Base-by-base conservation (phyloP, 2,797 vertebrate genomes). In the Parambassis ranga region DNA sequence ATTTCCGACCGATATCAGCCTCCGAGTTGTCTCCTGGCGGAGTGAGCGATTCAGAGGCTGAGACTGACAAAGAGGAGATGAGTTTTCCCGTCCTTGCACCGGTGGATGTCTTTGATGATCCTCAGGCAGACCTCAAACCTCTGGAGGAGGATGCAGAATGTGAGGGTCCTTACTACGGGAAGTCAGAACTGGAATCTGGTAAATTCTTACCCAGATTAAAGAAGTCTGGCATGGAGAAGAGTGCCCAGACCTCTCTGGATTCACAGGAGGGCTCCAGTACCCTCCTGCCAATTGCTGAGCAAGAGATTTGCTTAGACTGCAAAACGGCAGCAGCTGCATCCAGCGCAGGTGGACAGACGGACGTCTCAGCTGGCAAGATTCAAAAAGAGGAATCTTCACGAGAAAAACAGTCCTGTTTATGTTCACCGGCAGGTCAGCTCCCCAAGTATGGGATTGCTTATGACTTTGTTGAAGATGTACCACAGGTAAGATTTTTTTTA, bases 171-270 rank as follows among this genome's bases (percentile, higher is more conserved):
- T 98, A 95, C 87, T 99, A 98, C 0, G 98, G 97, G 72, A 98
- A 99, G 88, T 96, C 93, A 16, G 97, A 99, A 94, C 95, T 99
- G 47, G 97, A 98, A 91, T 98, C 98, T 88, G 97, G 97, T 69
- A 98, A 95, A 85, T 99, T 99, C 81, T 91, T 98, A 78, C 97
- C 97, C 79, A 94, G 95, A 78, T 90, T 99, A 85, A 98, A 96
- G 87, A 99, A 96, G 77, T 96, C 96, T 76, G 98, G 97, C 79
- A 99, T 99, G 97, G 98, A 99, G 89, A 99, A 99, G 90, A 99
- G 98, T 88, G 98, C 98, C n/a, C 98, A 99, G 93, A 99, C 98
- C 14, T 99, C 97, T 30, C 83, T 99, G 81, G 97, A 99, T 92
- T 96, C 96, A 59, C 97, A 98, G 90, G 98, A 99, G 91, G 98